Conservation (phyloP, 2,888 invertebrate species). For the Harmothoe impar region DNA sequence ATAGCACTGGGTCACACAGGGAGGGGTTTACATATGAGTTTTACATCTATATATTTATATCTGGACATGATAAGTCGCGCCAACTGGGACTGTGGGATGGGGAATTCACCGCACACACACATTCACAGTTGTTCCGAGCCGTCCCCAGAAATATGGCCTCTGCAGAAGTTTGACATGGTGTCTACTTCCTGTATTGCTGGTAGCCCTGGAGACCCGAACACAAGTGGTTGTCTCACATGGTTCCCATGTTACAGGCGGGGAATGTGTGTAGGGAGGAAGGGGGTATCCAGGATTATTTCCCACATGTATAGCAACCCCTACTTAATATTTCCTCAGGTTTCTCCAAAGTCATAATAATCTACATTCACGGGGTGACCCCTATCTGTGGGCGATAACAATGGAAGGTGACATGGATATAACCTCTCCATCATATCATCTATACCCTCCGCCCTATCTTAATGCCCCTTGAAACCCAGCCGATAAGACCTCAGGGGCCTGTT, state of each 20-base stretch:
- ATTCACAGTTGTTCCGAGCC: background rate
- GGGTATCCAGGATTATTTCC: too few relatives aligned
- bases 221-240: background rate
- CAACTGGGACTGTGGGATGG: background rate
- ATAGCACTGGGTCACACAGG: too few relatives aligned
- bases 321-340: background rate
- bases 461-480: background rate
- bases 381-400: background rate
- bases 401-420: constrained; percentile 10
- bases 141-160: background rate
- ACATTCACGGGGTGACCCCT: background rate
- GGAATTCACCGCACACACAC: background rate
- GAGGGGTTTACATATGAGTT: background rate
- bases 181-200: background rate
- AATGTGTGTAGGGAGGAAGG: too few relatives aligned
- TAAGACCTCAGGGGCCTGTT: background rate
- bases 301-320: background rate
- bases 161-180: background rate
- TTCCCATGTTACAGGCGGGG: too few relatives aligned
- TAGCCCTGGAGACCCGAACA: background rate
- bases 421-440: background rate
- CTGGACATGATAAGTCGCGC: background rate
- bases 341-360: background rate
- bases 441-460: background rate
- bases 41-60: background rate